Evolutionary conservation across 2,797 vertebrate species (phyloP).

Genomic region (Siniperca obscura): DNA sequence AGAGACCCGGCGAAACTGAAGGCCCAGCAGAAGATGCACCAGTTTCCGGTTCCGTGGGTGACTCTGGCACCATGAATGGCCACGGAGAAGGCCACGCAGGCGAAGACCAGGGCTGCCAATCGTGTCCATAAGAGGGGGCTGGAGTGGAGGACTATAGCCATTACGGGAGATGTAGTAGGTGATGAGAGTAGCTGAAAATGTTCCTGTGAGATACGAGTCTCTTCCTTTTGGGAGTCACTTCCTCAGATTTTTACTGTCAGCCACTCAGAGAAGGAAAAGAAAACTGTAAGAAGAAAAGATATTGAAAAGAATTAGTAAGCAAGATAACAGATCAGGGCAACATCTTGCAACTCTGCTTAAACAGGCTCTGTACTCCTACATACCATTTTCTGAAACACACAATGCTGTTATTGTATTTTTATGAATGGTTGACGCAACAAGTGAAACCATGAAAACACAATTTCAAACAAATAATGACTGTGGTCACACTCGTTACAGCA

Average conservation of each 20-base stretch:
- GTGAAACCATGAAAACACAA: conserved; percentile 47
- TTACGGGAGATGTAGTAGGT: conserved; percentile 50
- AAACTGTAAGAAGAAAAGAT: conserved; percentile 55
- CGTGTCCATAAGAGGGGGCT: conserved; percentile 88
- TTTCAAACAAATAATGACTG: conserved; percentile 63
- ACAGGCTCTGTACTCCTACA: conserved; percentile 26
- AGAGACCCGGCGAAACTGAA: conserved; percentile 90
- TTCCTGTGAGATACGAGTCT: conserved; percentile 1
- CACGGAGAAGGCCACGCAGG: conserved; percentile 91
- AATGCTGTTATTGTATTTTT: conserved; percentile 64
- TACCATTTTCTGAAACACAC: conserved; percentile 39
- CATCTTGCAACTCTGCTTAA: conserved; percentile 8
- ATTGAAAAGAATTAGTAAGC: conserved; percentile 1
- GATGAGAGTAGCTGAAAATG: conserved; percentile 1
- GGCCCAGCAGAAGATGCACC: conserved; percentile 94
- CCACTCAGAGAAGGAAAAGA: conserved; percentile 14
- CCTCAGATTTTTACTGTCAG: conserved; percentile 34
- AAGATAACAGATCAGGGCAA: conserved; percentile 42
- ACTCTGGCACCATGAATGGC: conserved; percentile 81
- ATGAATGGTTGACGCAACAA: conserved; percentile 58
- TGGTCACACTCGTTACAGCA: conserved; percentile 25
- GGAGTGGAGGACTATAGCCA: conserved; percentile 80
- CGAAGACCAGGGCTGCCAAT: conserved; percentile 85
- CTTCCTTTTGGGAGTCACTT: conserved; percentile 15
- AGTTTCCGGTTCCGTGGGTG: conserved; percentile 78